Conservation (phyloP, 1,140 invertebrate genomes). For the Potamilus streckersoni region DNA sequence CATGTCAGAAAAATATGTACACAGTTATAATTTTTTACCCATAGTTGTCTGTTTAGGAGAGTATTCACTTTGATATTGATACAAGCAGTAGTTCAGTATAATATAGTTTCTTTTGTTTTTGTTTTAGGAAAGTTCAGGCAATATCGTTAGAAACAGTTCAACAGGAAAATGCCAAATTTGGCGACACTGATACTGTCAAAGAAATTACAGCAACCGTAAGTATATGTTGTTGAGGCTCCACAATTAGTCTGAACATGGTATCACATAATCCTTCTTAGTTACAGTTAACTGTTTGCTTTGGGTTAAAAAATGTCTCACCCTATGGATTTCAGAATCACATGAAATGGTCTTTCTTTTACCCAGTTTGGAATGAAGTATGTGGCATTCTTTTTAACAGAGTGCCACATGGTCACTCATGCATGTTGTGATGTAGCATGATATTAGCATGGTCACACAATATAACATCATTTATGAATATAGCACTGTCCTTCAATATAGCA, state of each 20-base stretch:
- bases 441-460: too few relatives aligned
- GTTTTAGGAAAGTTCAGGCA: slow-evolving; percentile 53
- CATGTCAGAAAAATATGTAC: too few relatives aligned
- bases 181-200: slow-evolving; percentile 46
- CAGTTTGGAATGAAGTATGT: neutral
- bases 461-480: too few relatives aligned
- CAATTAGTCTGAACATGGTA: neutral
- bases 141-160: slow-evolving; percentile 61
- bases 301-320: neutral
- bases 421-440: too few relatives aligned
- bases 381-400: too few relatives aligned
- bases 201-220: slow-evolving; percentile 51
- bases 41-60: too few relatives aligned
- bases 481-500: too few relatives aligned
- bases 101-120: slow-evolving; percentile 1
- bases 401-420: too few relatives aligned
- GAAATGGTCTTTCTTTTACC: neutral
- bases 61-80: too few relatives aligned
- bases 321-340: neutral
- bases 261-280: neutral
- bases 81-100: too few relatives aligned
- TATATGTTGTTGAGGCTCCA: neutral
- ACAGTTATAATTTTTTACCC: too few relatives aligned
- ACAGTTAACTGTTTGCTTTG: neutral
- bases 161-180: slow-evolving; percentile 62